Evolutionary conservation across 2,797 vertebrate species (phyloP).

Genomic region (Linurgus olivaceus): DNA sequence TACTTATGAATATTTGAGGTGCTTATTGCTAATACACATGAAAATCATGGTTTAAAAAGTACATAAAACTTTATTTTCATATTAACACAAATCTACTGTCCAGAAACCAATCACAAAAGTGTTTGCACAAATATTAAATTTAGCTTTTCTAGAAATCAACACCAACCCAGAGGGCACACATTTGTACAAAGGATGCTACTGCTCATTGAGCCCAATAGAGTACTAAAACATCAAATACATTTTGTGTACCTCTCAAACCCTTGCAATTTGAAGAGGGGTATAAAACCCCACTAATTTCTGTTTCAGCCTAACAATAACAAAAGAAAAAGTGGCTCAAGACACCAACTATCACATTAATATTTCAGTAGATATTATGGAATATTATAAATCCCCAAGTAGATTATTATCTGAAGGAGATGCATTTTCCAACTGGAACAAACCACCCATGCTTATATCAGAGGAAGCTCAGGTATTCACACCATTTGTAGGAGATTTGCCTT

Average conservation of each 20-base stretch:
- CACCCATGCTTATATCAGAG: not conserved
- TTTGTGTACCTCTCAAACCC: not conserved
- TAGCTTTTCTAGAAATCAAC: not conserved
- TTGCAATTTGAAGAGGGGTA: not conserved
- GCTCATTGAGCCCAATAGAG: not conserved
- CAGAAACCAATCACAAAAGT: not conserved
- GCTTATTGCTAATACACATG: not conserved
- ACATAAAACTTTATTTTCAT: not conserved
- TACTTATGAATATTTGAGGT: not conserved
- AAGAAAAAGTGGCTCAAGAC: not conserved
- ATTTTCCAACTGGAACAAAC: not conserved
- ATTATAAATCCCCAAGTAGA: not conserved
- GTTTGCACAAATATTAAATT: not conserved
- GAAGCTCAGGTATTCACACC: not conserved
- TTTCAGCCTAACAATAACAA: not conserved
- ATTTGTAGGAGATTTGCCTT: not conserved
- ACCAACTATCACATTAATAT: not conserved
- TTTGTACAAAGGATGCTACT: not conserved
- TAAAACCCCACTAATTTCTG: not conserved
- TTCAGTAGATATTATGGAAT: not conserved
- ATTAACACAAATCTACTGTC: not conserved
- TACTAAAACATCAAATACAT: not conserved
- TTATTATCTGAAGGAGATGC: not conserved
- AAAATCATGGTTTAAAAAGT: not conserved
- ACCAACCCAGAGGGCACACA: not conserved